Base-by-base conservation (phyloP, 1,140 invertebrate genomes). In the Leptinotarsa lineolata region DNA sequence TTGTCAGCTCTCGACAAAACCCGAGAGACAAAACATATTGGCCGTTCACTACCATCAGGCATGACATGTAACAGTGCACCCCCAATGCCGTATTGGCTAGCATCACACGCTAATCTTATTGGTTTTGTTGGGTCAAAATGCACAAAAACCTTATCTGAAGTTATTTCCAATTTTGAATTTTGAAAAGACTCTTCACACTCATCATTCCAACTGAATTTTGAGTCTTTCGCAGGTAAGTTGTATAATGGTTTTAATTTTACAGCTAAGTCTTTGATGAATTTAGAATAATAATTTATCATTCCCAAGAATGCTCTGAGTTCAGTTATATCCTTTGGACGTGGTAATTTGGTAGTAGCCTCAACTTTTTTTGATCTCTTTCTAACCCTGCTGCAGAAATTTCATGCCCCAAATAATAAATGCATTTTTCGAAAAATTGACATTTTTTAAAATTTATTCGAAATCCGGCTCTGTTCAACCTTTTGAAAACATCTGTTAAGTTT, bases 11-110 rank as follows among this genome's bases (percentile, higher is more conserved):
- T 54, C 18, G 78, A 84, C 12, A 90, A 78, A 4, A 85, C 83
- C 30, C 84, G 78, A 18, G 87, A 89, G 0, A 83, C 86, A 79
- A 79, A 88, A 13, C 81, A 81, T 20, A 90, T 85, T 2, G 86
- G 86, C 16, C 79, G 77, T 76, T 88, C 85, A 6, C 22, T 20
- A 4, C 81, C 86, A 76, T 86, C 80, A 13, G 71, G n/a, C 61
- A 78, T 77, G 1, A 68, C 65, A 67, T 88, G 86, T 20, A 78
- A 75, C 13, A 89, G 44, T 1, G 89, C 85, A 2, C 85, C 86
- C n/a, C 85, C 85, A 5, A 88, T 30, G 0, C 85, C 86, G 45
- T 78, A 77, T 3, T 81, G 76, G 21, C 77, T 83, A 18, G 83
- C 84, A 77, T 88, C 87, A 6, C 77, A 82, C 5, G 83, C 68